Evolutionary conservation across 2,113 vertebrate genomes (phyloP), one percentile per base, ranked within the genome.

Genomic region (Phrynocephalus versicolor): DNA sequence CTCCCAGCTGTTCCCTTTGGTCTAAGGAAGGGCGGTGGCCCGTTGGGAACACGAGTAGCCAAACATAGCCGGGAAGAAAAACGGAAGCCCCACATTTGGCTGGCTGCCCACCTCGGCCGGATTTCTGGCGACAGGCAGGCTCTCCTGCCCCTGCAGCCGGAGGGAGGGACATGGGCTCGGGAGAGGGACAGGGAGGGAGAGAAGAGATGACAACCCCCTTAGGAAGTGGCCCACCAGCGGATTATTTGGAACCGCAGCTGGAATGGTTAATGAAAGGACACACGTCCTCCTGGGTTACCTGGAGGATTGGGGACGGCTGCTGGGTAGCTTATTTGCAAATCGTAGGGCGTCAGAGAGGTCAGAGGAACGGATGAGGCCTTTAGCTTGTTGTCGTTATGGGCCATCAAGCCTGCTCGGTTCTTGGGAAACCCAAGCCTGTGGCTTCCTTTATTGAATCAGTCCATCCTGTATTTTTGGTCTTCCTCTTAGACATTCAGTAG

Each of bases 1-100:
- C 19, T 65, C 73, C n/a, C 23, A 14, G 14, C 76, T 81, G n/a
- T 69, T 81, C 72, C 60, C 45, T 84, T 74, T 73, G 45, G 82
- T 65, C 35, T 85, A 81, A 89, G 93, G 93, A 94, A 93, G 92
- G 94, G 93, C 88, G 92, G 87, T 88, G 91, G 75, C 91, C 86
- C 27, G 84, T 41, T 92, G 89, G 91, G 70, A 67, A 89, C 85
- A 0, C 88, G 84, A 23, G 82, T 89, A 79, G 89, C 89, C 92
- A 84, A 93, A 95, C 92, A 95, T 90, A 92, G 93, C 90, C 86
- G 37, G 83, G 69, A 87, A 74, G 14, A 33, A 41, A 87, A 25
- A 58, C 58, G 64, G 69, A 73, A 35, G 3, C 76, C 8, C 84
- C 27, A 1, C 77, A 51, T 85, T 83, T 95, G 94, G 94, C 92